phyloP scores from a whole-genome alignment of 2,113 vertebrate genomes.

The Pluvianellus socialis region DNA sequence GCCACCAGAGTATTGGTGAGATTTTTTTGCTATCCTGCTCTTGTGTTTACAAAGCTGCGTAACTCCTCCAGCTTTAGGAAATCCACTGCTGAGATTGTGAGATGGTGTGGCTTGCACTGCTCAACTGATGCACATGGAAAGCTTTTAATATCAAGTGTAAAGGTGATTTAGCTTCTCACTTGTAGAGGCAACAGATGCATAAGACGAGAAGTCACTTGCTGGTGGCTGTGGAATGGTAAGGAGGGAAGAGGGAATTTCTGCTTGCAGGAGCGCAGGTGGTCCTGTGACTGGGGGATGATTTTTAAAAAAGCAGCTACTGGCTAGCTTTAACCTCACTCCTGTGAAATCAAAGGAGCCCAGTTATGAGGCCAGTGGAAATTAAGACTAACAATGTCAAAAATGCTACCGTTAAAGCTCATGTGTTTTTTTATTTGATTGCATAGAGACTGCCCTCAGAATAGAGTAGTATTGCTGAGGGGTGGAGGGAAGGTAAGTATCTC shows the following conservation, averaged over 20 bases:
- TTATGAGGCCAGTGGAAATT: neutral
- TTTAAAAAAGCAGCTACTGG: neutral
- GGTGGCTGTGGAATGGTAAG: neutral
- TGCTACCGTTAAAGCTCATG: neutral
- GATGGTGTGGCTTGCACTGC: neutral
- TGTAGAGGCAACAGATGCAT: neutral
- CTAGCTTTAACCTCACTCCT: neutral
- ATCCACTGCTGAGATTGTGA: neutral
- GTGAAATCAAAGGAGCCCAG: neutral
- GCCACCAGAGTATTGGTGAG: neutral
- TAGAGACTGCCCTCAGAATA: neutral
- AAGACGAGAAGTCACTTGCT: neutral
- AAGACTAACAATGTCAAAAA: neutral
- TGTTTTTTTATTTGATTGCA: neutral
- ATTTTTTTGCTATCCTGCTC: neutral
- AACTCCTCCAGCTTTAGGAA: neutral
- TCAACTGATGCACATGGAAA: neutral
- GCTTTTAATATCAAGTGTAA: neutral
- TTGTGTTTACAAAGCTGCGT: neutral
- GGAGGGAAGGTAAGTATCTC: neutral
- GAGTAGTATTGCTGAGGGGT: neutral
- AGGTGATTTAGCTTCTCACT: neutral
- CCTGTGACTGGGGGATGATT: neutral
- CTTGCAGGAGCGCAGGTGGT: neutral
- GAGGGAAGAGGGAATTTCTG: neutral